Percentiles rank a stretch among this genome's conserved stretches.
phyloP scores from a whole-genome alignment of 2,888 invertebrate genomes.

The Melanophora roralis region DNA sequence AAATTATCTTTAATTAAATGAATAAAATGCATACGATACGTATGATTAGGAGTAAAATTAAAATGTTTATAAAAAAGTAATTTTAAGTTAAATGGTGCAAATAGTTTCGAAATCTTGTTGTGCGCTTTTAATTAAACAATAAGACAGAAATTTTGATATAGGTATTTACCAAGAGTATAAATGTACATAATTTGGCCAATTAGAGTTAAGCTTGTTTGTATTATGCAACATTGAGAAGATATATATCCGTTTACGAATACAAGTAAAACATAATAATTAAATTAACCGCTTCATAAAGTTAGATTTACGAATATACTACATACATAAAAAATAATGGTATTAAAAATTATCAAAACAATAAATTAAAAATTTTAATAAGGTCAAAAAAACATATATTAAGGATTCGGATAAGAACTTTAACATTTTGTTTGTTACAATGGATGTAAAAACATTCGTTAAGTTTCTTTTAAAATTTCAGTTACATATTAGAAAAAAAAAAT shows the following conservation, averaged over 20 bases:
- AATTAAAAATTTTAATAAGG: neutral
- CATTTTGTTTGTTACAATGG: too few species aligned
- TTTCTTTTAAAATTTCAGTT: neutral
- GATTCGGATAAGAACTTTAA: too few species aligned
- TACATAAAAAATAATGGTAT: neutral
- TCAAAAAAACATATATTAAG: neutral
- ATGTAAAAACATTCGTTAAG: too few species aligned
- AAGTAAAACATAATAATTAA: constrained; percentile 26
- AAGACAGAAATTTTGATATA: neutral
- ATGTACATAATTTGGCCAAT: constrained; percentile 30
- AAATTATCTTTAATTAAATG: constrained; percentile 40
- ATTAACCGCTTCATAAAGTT: constrained; percentile 39
- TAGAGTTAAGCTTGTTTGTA: neutral
- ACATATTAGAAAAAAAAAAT: neutral
- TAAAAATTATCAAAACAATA: neutral
- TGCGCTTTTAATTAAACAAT: constrained; percentile 27
- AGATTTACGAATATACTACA: constrained; percentile 37
- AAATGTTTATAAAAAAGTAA: constrained; percentile 24
- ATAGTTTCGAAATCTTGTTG: constrained; percentile 28
- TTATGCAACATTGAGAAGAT: constrained; percentile 8
- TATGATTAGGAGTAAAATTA: constrained; percentile 51
- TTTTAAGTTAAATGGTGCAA: constrained; percentile 26
- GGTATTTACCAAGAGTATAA: neutral
- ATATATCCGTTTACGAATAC: neutral
- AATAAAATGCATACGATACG: constrained; percentile 62